phyloP scores from a whole-genome alignment of 2,113 vertebrate species.

The Chascanopsetta lugubris region DNA sequence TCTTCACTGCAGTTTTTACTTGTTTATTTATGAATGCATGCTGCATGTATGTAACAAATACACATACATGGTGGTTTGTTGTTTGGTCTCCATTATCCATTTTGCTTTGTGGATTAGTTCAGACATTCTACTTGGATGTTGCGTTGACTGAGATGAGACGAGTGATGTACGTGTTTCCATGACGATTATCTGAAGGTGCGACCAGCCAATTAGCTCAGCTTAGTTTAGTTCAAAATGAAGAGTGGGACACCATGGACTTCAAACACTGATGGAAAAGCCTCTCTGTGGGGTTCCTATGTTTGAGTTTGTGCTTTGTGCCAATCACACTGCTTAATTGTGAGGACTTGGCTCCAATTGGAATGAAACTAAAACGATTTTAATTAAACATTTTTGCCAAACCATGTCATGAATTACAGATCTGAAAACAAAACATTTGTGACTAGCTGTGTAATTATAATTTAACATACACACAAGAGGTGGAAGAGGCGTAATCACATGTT shows the following conservation, averaged over 20 bases:
- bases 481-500: not conserved
- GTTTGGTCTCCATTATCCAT: too few species aligned
- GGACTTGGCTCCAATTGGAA: conserved; percentile 12
- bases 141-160: too few species aligned
- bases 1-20: too few species aligned
- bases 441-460: not conserved
- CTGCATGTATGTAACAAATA: too few species aligned
- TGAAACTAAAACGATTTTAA: conserved; percentile 17
- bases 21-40: too few species aligned
- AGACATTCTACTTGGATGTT: too few species aligned
- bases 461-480: not conserved
- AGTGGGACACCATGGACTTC: conserved; percentile 8
- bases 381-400: conserved; percentile 2
- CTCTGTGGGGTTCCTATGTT: conserved; percentile 30
- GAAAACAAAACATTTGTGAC: not conserved
- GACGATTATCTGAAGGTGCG: not conserved
- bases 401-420: not conserved
- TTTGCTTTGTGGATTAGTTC: too few species aligned
- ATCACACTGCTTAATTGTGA: conserved; percentile 28
- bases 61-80: too few species aligned
- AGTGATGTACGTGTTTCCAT: too few species aligned
- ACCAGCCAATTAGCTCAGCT: not conserved
- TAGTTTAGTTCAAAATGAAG: not conserved
- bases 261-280: conserved; percentile 33
- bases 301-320: conserved; percentile 29